These are phyloP conservation scores for Nebria salina DNA, from an alignment of 2,888 invertebrate genomes.

Conservation along the genomic window DNA sequence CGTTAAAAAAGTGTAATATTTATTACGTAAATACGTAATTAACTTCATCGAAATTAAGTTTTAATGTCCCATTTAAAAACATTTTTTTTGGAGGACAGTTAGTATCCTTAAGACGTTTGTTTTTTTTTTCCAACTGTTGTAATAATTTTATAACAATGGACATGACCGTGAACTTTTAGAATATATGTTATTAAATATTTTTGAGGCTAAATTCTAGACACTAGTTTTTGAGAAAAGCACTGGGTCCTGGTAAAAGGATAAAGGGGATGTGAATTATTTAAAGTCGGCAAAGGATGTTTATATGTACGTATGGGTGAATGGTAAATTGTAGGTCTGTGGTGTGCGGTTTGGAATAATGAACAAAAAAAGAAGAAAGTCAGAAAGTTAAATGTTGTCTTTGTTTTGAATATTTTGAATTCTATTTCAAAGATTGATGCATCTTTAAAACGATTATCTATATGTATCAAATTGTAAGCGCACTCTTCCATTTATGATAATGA, in stretches of 20 bases:
- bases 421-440: not conserved
- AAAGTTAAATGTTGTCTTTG: not conserved
- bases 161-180: not conserved
- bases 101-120: not conserved
- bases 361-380: not conserved
- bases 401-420: not conserved
- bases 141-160: not conserved
- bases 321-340: not conserved
- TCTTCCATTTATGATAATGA: no score
- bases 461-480: not conserved
- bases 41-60: not conserved
- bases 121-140: not conserved
- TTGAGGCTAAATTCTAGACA: not conserved
- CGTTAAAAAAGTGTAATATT: not conserved
- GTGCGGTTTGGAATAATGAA: not conserved
- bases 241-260: not conserved
- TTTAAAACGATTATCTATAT: not conserved
- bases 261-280: not conserved
- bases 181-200: not conserved
- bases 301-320: not conserved
- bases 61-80: not conserved
- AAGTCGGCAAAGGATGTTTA: not conserved
- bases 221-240: not conserved
- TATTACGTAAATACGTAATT: not conserved
- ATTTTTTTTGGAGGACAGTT: not conserved